Evolutionary conservation across 2,797 vertebrate genomes (phyloP), one percentile per base, ranked within the genome.

Genomic region (Liparis tanakae): DNA sequence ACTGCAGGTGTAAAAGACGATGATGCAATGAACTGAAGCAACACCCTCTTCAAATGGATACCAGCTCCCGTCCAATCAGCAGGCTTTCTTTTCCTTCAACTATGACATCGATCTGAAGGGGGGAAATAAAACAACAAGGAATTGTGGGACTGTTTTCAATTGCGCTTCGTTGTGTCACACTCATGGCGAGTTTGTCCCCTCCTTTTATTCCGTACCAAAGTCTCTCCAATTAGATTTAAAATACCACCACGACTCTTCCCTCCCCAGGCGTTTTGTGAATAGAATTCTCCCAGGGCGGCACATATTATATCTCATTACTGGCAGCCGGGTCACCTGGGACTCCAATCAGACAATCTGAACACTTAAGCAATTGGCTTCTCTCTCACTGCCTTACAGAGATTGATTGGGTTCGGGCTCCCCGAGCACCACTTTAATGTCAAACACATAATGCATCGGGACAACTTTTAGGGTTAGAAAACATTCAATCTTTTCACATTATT

Each of bases 251-350:
- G 88, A 80, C 71, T 83, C 79, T 72, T 59, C 81, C 81, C 82
- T 94, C 93, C 85, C 84, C 80, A 76, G 87, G 86, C 87, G 72
- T 89, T 83, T 89, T 91, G 79, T 91, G 91, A 93, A 92, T 87
- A 78, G 88, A 87, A 86, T 77, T 84, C 84, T 93, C 89, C 82
- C 88, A 79, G 81, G 84, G 78, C 72, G 75, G 80, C 85, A 84
- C 84, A 87, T 92, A 93, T 93, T 91, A 91, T 92, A 93, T 90
- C 91, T 93, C 91, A 93, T 94, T 93, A 94, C 90, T 82, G 89
- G 90, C 88, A 84, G 81, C 70, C 74, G 36, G 85, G 84, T 89
- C 93, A 92, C 88, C 86, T 90, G 92, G 89, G 91, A 92, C 91
- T 90, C 82, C 80, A 86, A 91, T 92, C 86, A 87, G 83, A 91